Conservation (phyloP, 2,113 vertebrate genomes). For the Nesogale talazaci region DNA sequence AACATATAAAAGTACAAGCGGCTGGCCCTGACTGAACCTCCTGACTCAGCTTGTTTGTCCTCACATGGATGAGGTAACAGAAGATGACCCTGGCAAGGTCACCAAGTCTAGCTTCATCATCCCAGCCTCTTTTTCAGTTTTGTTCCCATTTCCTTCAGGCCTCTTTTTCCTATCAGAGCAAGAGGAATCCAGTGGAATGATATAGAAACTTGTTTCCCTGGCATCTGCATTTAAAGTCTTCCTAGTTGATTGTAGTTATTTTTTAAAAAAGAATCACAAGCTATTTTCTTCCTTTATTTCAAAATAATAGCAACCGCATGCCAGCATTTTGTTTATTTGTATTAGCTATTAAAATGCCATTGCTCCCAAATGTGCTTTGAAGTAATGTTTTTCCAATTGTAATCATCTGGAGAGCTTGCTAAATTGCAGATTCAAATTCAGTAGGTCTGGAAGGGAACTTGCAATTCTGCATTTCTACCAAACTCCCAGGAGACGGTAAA, state of each 20-base stretch:
- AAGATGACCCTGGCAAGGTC: background rate
- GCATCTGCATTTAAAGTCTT: background rate
- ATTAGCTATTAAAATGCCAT: background rate
- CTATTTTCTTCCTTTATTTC: background rate
- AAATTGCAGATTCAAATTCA: background rate
- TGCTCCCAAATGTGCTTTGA: background rate
- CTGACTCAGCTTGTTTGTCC: slow-evolving; percentile 1
- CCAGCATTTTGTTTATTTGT: background rate
- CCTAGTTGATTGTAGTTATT: background rate
- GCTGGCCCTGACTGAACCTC: background rate
- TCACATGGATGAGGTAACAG: background rate
- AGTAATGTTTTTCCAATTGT: background rate
- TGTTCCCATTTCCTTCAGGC: background rate
- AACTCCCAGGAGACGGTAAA: background rate
- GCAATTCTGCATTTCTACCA: background rate
- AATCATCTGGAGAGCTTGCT: background rate
- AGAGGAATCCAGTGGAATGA: background rate
- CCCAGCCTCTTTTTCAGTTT: background rate
- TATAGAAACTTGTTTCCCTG: background rate
- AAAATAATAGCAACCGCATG: background rate
- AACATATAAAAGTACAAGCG: background rate
- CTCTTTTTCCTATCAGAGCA: background rate
- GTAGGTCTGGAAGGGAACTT: background rate
- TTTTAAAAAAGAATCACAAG: background rate
- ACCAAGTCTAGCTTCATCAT: background rate